Evolutionary conservation across 2,797 vertebrate genomes (phyloP), one percentile per base, ranked within the genome.

Genomic region (Coilia nasus): DNA sequence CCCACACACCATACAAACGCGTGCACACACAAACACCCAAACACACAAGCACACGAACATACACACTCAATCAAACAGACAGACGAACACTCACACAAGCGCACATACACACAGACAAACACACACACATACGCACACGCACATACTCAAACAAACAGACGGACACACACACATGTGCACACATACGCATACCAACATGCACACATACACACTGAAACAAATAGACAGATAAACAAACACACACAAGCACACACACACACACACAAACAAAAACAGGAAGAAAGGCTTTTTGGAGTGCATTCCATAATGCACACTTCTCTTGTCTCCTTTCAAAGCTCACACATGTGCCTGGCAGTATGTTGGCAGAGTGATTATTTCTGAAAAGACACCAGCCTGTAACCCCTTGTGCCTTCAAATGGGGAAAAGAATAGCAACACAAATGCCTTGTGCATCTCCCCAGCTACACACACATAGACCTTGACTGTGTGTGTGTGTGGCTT

Each of bases 231-330:
- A 57, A 19, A 28, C 50, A 9, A 2, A 54, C 50, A 9, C 50
- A 9, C 50, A 9, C 50, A 54, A 2, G 9, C 50, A 54, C 50
- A 54, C 50, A 54, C 50, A 54, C 50, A 54, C 50, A 54, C 50
- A 54, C 50, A 54, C 50, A 54, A 9, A 54, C 50, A 54, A 9
- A 54, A 9, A 54, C 86, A 83, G 85, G 17, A 62, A 89, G 88
- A 91, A 87, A 90, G 41, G 86, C 87, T 12, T 23, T 41, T 75
- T 75, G 67, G 67, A 35, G 67, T 75, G 23, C 59, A 64, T 28
- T 47, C 41, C 47, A 46, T 15, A 35, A 46, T 25, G 46, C 10
- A 67, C 60, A 28, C 60, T n/a, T 2, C 60, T 28, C 19, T 25
- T 81, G 19, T 81, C 80, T 81, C 80, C 57, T 83, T 64, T n/a